Percentiles rank a stretch among this genome's conserved stretches.
Conservation (phyloP, 1,140 invertebrate genomes). For the Atta texana region DNA sequence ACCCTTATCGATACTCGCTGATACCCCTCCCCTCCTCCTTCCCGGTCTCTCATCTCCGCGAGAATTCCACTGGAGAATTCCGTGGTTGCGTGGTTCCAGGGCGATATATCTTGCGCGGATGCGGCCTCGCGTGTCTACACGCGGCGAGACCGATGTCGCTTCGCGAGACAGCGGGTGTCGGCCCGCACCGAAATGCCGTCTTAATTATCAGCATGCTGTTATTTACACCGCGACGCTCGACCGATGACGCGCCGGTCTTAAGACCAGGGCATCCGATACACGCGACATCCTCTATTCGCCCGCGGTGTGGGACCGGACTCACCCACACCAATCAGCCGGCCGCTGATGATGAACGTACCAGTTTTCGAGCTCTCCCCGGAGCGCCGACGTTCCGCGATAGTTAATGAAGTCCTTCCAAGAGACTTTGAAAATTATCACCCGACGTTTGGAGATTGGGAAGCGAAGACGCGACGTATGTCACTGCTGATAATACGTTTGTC, state of each 20-base stretch:
- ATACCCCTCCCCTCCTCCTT: not conserved
- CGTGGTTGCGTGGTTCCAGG: conserved; percentile 8
- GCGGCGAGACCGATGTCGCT: conserved; percentile 75
- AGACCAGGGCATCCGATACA: not conserved
- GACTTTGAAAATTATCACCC: not conserved
- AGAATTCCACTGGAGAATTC: conserved; percentile 62
- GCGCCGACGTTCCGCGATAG: not conserved
- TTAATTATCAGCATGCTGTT: conserved; percentile 80
- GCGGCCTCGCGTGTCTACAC: conserved; percentile 78
- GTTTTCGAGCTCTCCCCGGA: conserved; percentile 21
- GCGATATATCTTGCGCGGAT: conserved; percentile 67
- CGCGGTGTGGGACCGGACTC: not conserved
- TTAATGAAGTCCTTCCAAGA: conserved; percentile 36
- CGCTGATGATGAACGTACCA: conserved; percentile 41
- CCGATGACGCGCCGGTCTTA: not conserved
- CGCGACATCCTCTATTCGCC: not conserved
- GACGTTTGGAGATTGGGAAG: not conserved
- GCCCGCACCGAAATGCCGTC: conserved; percentile 75
- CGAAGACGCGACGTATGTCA: not conserved
- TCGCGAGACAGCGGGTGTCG: conserved; percentile 80
- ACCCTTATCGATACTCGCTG: conserved; percentile 46
- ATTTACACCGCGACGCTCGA: conserved; percentile 72
- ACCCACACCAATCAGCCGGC: not conserved
- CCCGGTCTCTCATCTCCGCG: conserved; percentile 9
- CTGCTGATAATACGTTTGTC: not conserved